Percentiles rank a stretch among this genome's conserved stretches.
phyloP scores from a whole-genome alignment of 2,888 invertebrate genomes.

The Palloptera scutellata region DNA sequence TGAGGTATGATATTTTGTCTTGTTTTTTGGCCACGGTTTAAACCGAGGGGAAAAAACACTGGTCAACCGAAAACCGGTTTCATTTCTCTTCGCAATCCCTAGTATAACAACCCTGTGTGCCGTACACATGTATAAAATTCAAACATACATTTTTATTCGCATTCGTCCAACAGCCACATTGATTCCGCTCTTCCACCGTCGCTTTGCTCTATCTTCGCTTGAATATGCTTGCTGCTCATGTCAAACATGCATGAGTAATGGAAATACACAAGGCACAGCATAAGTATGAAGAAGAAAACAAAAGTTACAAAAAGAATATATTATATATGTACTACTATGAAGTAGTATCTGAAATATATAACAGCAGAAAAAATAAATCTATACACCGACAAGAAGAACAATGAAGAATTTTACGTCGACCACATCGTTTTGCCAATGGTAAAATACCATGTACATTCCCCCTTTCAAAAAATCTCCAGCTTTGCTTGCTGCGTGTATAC shows the following conservation, averaged over 20 bases:
- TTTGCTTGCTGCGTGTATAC: slow-evolving; percentile 29
- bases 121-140: neutral
- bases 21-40: slow-evolving; percentile 38
- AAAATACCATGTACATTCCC: slow-evolving; percentile 23
- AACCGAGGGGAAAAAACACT: no score
- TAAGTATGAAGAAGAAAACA: no score
- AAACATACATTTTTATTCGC: slow-evolving; percentile 20
- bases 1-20: no score
- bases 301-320: slow-evolving; percentile 9
- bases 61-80: no score
- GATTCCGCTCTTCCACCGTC: no score
- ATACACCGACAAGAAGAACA: slow-evolving; percentile 11
- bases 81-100: no score
- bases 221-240: no score
- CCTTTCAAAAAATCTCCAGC: slow-evolving; percentile 27
- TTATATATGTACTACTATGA: no score
- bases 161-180: slow-evolving; percentile 12
- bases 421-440: slow-evolving; percentile 34
- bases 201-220: no score
- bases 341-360: slow-evolving; percentile 15
- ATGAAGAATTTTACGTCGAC: slow-evolving; percentile 30
- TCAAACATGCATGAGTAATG: no score
- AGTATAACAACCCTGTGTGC: no score
- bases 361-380: slow-evolving; percentile 21
- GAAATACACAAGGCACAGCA: no score